phyloP scores from a whole-genome alignment of 1,140 invertebrate genomes.

The Asobara japonica region DNA sequence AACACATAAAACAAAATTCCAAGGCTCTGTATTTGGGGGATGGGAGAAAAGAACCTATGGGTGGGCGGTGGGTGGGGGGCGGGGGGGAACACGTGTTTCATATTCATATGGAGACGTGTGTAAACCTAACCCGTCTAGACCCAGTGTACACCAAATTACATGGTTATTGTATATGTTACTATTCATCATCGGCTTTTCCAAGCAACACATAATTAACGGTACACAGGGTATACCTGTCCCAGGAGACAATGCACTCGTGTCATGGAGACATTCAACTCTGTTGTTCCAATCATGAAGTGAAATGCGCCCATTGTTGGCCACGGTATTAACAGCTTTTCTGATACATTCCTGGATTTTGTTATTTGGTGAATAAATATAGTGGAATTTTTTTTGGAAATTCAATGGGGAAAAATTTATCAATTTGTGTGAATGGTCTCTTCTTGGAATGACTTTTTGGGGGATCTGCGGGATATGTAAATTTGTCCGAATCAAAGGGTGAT shows the following conservation, averaged over 20 bases:
- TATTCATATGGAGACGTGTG: slow-evolving; percentile 6
- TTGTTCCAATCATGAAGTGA: background rate
- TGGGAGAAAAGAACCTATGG: background rate
- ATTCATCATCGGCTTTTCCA: slow-evolving; percentile 15
- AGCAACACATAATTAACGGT: slow-evolving; percentile 13
- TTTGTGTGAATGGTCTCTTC: background rate
- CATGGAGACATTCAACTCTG: background rate
- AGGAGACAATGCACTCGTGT: background rate
- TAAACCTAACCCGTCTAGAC: background rate
- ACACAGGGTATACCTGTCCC: slow-evolving; percentile 6
- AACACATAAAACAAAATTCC: background rate
- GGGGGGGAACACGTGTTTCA: background rate
- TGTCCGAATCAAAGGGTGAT: slow-evolving; percentile 11
- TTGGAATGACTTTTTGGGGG: background rate
- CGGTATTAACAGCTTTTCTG: no score
- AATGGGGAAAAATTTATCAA: background rate
- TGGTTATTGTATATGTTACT: slow-evolving; percentile 14
- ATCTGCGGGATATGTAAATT: slow-evolving; percentile 23
- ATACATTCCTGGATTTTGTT: no score
- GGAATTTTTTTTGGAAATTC: background rate
- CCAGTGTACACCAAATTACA: slow-evolving; percentile 9
- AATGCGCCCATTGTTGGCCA: background rate
- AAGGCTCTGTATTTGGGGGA: background rate
- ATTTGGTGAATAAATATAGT: no score
- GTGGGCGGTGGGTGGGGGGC: background rate